These are phyloP conservation scores for Catagonus wagneri DNA, from an alignment of 2,113 vertebrate species.

Conservation along the genomic window DNA sequence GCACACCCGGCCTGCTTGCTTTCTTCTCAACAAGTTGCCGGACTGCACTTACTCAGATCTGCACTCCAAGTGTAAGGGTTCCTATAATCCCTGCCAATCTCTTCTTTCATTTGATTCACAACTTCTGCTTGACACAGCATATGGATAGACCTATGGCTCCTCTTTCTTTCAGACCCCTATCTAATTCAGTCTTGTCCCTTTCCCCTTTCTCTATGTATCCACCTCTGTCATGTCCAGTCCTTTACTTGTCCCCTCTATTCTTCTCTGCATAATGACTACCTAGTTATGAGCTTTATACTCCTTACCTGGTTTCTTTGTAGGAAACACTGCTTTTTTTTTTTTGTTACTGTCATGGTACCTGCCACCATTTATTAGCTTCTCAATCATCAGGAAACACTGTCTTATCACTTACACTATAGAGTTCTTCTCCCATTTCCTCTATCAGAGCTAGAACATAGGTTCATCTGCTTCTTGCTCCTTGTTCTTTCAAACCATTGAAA, in stretches of 20 bases:
- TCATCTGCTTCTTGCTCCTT: neutral
- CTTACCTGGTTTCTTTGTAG: neutral
- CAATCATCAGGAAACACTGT: neutral
- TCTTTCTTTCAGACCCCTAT: neutral
- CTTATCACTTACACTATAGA: neutral
- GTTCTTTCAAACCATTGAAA: neutral
- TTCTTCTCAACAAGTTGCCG: neutral
- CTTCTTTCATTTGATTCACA: neutral
- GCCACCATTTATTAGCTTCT: too few species aligned
- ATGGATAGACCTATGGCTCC: neutral
- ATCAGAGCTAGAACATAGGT: neutral
- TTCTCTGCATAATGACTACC: neutral
- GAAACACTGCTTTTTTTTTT: too few species aligned
- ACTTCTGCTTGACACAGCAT: neutral
- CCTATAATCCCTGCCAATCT: neutral
- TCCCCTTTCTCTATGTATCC: neutral
- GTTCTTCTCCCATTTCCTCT: neutral
- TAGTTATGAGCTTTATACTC: neutral
- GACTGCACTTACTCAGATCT: neutral
- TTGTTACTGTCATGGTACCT: too few species aligned
- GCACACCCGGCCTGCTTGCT: neutral
- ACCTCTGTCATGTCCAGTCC: neutral
- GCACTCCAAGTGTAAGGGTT: fast-evolving
- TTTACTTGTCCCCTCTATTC: neutral
- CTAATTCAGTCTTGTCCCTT: neutral